Conservation (phyloP, 2,113 vertebrate genomes). For the Zapornia atra region DNA sequence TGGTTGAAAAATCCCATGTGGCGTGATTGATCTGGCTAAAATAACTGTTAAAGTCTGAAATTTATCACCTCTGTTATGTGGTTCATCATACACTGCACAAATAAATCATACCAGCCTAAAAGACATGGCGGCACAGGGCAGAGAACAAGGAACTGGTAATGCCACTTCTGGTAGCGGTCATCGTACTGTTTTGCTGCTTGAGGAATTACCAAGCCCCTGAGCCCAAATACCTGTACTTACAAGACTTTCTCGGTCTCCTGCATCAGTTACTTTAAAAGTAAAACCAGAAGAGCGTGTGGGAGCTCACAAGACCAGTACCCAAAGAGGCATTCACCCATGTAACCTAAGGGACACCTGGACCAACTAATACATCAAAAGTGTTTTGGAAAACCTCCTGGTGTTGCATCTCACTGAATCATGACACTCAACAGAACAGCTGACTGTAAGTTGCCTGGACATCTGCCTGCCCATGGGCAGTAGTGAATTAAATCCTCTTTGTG, state of each 20-base stretch:
- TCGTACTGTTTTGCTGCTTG: background rate
- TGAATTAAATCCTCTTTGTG: background rate
- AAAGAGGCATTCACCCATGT: background rate
- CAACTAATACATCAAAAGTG: background rate
- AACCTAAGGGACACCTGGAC: background rate
- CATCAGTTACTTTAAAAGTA: background rate
- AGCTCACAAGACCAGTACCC: background rate
- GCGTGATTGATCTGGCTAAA: background rate
- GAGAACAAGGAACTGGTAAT: background rate
- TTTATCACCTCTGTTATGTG: background rate
- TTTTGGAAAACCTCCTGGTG: background rate
- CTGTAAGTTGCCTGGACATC: background rate
- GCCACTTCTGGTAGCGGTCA: background rate
- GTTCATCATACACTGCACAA: background rate
- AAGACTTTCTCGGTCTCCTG: background rate
- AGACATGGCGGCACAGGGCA: background rate
- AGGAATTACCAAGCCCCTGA: background rate
- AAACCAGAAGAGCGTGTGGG: background rate
- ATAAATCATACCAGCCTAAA: background rate
- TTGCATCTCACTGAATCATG: background rate
- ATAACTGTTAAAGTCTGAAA: background rate
- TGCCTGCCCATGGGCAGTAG: background rate
- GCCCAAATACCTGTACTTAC: background rate
- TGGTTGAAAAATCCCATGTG: accelerated
- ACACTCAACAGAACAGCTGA: background rate